A percentile compares a stretch with the other conserved stretches of the same genome.
phyloP scores from a whole-genome alignment of 2,113 vertebrate genomes.

The Oceanodroma tethys region DNA sequence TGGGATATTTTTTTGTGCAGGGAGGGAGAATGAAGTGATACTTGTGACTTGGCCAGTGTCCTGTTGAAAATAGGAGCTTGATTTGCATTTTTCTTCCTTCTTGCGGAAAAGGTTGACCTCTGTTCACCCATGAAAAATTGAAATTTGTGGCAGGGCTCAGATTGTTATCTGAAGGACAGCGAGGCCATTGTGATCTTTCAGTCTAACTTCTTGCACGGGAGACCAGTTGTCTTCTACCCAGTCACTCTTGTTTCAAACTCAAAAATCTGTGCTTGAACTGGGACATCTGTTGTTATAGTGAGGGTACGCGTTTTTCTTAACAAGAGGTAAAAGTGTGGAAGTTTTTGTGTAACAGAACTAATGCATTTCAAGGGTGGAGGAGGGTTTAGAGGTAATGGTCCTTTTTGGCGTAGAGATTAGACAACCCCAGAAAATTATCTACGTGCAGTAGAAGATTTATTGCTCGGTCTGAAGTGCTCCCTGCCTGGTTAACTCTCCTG shows the following conservation, averaged over 20 bases:
- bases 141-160: neutral
- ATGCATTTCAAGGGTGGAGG: neutral
- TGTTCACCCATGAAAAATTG: neutral
- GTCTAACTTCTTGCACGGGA: neutral
- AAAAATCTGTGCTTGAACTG: neutral
- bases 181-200: rapidly evolving
- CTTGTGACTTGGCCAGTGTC: neutral
- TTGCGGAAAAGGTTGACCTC: neutral
- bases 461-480: neutral
- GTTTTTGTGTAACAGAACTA: neutral
- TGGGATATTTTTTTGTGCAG: neutral
- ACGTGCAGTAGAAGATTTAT: rapidly evolving
- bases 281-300: neutral
- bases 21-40: neutral
- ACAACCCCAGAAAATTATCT: neutral
- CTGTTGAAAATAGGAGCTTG: neutral
- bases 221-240: neutral
- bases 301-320: neutral
- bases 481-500: neutral
- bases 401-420: neutral
- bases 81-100: neutral
- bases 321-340: neutral
- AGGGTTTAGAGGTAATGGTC: neutral
- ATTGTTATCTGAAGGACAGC: neutral
- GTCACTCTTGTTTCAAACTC: neutral